Evolutionary conservation across 2,888 invertebrate species (phyloP), one percentile per base, ranked within the genome.

Genomic region (Ormia ochracea): DNA sequence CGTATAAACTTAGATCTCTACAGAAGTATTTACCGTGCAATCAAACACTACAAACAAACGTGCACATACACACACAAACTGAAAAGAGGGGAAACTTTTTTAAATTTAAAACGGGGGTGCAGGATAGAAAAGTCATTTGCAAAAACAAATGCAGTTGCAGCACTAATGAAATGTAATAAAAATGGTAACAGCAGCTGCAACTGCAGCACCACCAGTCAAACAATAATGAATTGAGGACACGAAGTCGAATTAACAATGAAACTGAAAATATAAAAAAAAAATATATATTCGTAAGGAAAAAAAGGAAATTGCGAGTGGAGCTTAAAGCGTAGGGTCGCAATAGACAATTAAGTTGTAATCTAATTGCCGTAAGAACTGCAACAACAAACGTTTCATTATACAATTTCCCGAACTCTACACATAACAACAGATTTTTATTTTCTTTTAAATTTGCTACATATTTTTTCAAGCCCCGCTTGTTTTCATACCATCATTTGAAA

Each of bases 191-290:
- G 54, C 63, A 43, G 33, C 54, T 19, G 50, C 48, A 50, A n/a
- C n/a, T n/a, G 19, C 19, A 68, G 10, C 7, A 33, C n/a, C 0
- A 45, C 4, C 19, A 45, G 33, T 0, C 26, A 70, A 41, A 50
- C 1, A 33, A 48, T 41, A 31, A 70, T 4, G 45, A 68, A 79
- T 70, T 75, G 70, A 79, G 75, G 66, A 79, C 75, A 74, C 70
- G 70, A 61, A 75, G 65, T 66, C 70, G 75, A 79, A 79, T 75
- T 79, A 79, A 66, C 70, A 75, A 70, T 79, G 38, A 75, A 75
- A 61, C 4, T 9, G 9, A 50, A 50, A 50, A 50, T 41, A 74
- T 56, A 56, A 63, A 38, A 38, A 23, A 38, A 36, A 23, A n/a
- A n/a, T n/a, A n/a, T n/a, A n/a, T n/a, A n/a, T n/a, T 4, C 45